Conservation (phyloP, 2,888 invertebrate species). For the Noctua pronuba region DNA sequence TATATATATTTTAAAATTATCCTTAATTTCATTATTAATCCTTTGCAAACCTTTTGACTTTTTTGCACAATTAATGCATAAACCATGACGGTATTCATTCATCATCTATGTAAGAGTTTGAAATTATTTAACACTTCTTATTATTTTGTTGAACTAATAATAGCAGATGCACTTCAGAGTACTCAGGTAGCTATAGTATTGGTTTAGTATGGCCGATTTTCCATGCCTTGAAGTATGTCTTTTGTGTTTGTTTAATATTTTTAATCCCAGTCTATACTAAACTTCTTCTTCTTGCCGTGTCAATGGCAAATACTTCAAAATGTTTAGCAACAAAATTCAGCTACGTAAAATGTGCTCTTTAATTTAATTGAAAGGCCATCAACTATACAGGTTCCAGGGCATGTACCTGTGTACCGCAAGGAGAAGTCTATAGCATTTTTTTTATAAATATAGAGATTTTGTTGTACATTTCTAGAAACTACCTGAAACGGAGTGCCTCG, state of each 20-base stretch:
- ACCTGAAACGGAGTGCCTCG: not conserved
- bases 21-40: slow-evolving; percentile 53
- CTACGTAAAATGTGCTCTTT: not conserved
- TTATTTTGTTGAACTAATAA: not conserved
- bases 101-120: not conserved
- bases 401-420: not conserved
- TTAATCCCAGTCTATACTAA: not conserved
- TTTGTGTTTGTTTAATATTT: slow-evolving; percentile 4
- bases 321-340: not conserved
- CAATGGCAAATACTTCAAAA: not conserved
- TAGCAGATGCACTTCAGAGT: not conserved
- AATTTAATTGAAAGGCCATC: not conserved
- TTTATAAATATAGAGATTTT: not conserved
- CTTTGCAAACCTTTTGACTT: slow-evolving; percentile 21
- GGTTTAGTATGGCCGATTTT: not conserved
- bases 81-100: slow-evolving; percentile 15
- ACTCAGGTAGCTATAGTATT: slow-evolving; percentile 4
- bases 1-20: slow-evolving; percentile 38
- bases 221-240: not conserved
- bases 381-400: not conserved
- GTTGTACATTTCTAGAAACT: not conserved
- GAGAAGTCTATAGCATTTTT: not conserved
- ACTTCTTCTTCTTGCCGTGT: not conserved
- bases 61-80: not conserved
- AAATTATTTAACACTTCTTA: slow-evolving; percentile 2